Base-by-base conservation (phyloP, 2,113 vertebrate species). In the Nettapus auritus region DNA sequence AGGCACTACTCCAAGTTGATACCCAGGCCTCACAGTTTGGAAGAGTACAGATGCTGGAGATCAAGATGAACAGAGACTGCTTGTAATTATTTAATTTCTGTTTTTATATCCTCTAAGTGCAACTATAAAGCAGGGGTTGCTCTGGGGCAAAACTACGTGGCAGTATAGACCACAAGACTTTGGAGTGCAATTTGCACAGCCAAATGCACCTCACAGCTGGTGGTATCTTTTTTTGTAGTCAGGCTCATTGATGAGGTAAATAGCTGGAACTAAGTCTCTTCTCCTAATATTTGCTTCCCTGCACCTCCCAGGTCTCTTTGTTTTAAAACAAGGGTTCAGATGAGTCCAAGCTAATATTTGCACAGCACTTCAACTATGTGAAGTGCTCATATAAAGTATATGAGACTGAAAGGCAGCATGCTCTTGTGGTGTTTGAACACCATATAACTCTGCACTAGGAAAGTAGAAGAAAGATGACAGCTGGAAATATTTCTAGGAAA, bases 291-390 rank as follows among this genome's bases (percentile, higher is more conserved):
- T 84, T 91, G 52, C 73, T 81, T 78, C 80, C 93, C 33, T 23
- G 42, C 19, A 2, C 64, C 73, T 95, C 82, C 38, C n/a, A 55
- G 83, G 14, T 53, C 67, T n/a, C 60, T 91, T 88, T 88, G 71
- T 82, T 71, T 83, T 44, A 90, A 91, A 74, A 26, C 38, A 38
- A 64, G 88, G 80, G 33, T 46, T 92, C 60, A 34, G 50, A 67
- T 82, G 71, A 83, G 60, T 88, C 77, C 77, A 59, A 86, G 80
- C 73, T 91, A 90, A 69, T 91, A 92, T 93, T 94, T 95, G 76
- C 63, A 40, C 68, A 71, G 60, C 42, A 86, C 68, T 92, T 94
- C 76, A 48, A 56, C 80, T n/a, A 6, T 62, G 40, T 62, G 69
- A 93, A 86, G 73, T 75, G 63, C 52, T 50, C 26, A 3, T 63